phyloP scores from a whole-genome alignment of 2,797 vertebrate genomes.

The Eulemur albifrons region DNA sequence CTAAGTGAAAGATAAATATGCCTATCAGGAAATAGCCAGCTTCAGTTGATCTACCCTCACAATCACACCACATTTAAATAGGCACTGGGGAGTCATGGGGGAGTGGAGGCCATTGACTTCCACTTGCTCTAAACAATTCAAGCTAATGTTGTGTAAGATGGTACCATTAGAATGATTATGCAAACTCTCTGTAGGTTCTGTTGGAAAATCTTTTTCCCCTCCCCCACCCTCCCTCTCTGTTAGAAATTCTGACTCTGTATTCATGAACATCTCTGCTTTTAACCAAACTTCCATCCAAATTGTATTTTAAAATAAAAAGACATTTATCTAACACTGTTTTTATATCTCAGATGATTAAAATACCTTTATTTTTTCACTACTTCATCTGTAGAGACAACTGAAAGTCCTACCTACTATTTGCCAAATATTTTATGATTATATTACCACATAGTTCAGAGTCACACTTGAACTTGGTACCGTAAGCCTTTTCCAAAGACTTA shows the following conservation, averaged over 20 bases:
- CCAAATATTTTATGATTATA: constrained; percentile 22
- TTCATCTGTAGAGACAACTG: background rate
- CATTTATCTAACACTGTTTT: background rate
- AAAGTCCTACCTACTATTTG: background rate
- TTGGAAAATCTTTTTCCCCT: background rate
- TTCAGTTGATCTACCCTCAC: background rate
- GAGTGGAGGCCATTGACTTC: constrained; percentile 9
- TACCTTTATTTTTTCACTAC: background rate
- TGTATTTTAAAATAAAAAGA: background rate
- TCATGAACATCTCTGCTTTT: background rate
- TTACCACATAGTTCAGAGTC: background rate
- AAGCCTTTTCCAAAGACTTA: background rate
- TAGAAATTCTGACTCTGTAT: background rate
- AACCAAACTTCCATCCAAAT: background rate
- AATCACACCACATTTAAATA: constrained; percentile 29
- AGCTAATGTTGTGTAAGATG: constrained; percentile 29
- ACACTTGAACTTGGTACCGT: background rate
- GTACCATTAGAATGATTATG: constrained; percentile 29
- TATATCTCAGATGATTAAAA: background rate
- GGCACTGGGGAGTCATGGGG: background rate
- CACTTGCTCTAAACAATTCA: constrained; percentile 31
- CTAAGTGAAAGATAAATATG: constrained; percentile 26
- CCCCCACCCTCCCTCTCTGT: too few relatives aligned
- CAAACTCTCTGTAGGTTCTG: background rate
- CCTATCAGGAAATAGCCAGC: constrained; percentile 6